Percentiles rank a stretch among this genome's conserved stretches.
phyloP scores from a whole-genome alignment of 2,888 invertebrate species.

The Argyresthia goedartella region DNA sequence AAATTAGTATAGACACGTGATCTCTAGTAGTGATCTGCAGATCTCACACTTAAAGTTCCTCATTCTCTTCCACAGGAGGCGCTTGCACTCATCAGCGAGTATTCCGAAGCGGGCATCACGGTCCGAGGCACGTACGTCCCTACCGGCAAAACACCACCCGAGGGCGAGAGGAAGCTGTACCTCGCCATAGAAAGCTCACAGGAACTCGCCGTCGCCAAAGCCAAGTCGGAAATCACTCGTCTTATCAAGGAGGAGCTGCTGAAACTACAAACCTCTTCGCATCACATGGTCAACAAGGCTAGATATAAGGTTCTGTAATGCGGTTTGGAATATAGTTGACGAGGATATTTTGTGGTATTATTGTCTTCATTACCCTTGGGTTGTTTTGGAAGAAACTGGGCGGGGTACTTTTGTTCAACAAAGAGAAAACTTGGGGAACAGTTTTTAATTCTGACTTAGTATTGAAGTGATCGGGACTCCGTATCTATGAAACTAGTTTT shows the following conservation, averaged over 20 bases:
- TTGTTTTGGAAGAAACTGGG: too few species aligned
- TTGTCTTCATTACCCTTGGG: slow-evolving; percentile 7
- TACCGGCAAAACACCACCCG: slow-evolving; percentile 89
- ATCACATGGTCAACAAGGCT: slow-evolving; percentile 90
- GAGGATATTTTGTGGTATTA: slow-evolving; percentile 5
- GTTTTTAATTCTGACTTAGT: too few species aligned
- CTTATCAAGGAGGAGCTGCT: slow-evolving; percentile 98
- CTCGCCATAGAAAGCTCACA: slow-evolving; percentile 99
- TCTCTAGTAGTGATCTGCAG: too few species aligned
- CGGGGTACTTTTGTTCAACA: too few species aligned
- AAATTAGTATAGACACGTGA: too few species aligned
- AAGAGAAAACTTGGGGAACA: too few species aligned
- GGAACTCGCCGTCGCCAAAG: slow-evolving; percentile 95
- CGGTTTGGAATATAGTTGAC: slow-evolving; percentile 11
- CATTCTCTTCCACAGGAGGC: slow-evolving; percentile 79
- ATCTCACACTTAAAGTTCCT: not conserved
- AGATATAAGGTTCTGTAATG: slow-evolving; percentile 92
- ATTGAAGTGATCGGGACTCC: too few species aligned
- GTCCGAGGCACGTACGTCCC: slow-evolving; percentile 97
- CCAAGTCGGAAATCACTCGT: slow-evolving; percentile 96
- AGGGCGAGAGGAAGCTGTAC: slow-evolving; percentile 95
- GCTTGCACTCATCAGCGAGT: slow-evolving; percentile 97
- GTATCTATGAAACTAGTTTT: too few species aligned
- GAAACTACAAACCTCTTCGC: slow-evolving; percentile 88
- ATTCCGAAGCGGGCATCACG: slow-evolving; percentile 98